These are phyloP conservation scores for Heteropelma amictum DNA, from an alignment of 2,888 invertebrate genomes.

Conservation along the genomic window DNA sequence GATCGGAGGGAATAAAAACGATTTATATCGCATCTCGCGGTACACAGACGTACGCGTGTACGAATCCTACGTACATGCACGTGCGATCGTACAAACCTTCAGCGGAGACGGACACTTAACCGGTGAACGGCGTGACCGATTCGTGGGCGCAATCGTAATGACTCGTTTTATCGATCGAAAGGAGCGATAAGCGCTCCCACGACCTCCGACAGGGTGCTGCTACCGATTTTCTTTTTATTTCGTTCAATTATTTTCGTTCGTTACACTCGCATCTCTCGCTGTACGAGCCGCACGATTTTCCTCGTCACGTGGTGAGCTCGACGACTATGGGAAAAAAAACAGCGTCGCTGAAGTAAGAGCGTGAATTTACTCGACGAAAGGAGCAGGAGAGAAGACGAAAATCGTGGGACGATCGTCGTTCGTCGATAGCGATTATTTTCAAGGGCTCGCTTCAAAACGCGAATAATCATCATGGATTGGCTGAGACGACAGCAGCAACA, in stretches of 20 bases:
- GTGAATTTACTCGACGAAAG: too few species aligned
- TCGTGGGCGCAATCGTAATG: constrained; percentile 54
- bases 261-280: constrained; percentile 19
- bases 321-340: not conserved
- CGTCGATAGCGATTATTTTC: too few species aligned
- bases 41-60: not conserved
- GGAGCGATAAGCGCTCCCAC: constrained; percentile 52
- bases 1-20: constrained; percentile 28
- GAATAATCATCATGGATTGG: constrained; percentile 71
- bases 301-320: too few species aligned
- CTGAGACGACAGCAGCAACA: constrained; percentile 68
- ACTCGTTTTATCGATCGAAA: constrained; percentile 52
- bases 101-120: constrained; percentile 21
- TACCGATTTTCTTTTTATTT: constrained; percentile 30
- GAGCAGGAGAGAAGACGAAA: not conserved
- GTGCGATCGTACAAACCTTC: not conserved
- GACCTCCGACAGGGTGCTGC: constrained; percentile 26
- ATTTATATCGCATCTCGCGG: not conserved
- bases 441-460: not conserved
- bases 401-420: not conserved
- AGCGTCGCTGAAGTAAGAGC: not conserved
- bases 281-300: constrained; percentile 17
- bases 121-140: constrained; percentile 51
- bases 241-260: not conserved
- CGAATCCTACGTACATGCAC: not conserved